Evolutionary conservation across 2,888 invertebrate genomes (phyloP).

Genomic region (Helleia helle): DNA sequence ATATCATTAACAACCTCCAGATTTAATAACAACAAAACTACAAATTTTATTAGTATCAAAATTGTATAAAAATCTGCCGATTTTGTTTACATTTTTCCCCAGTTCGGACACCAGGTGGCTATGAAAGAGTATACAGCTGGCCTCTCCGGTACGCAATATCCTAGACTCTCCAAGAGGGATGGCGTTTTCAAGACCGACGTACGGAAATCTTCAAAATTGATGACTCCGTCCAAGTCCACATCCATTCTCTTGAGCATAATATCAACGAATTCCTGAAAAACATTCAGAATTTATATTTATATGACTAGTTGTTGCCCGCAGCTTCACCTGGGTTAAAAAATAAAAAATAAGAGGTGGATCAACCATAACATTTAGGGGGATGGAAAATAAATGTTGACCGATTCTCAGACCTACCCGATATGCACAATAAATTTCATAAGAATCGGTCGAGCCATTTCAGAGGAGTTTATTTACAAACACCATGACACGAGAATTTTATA

Average conservation of each 20-base stretch:
- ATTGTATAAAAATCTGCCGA: neutral
- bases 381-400: no score
- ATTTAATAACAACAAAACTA: neutral
- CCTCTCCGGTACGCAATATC: constrained; percentile 80
- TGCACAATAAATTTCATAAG: no score
- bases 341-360: no score
- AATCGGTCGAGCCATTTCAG: no score
- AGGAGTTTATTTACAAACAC: no score
- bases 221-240: constrained; percentile 80
- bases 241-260: constrained; percentile 83
- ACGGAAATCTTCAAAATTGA: constrained; percentile 79
- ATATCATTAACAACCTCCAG: neutral
- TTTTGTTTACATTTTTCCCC: constrained; percentile 47
- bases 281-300: no score
- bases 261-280: constrained; percentile 79
- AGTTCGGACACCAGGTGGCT: constrained; percentile 57
- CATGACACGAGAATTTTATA: no score
- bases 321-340: no score
- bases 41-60: neutral
- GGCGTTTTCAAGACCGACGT: constrained; percentile 76
- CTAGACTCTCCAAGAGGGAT: constrained; percentile 80
- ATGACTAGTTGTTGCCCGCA: no score
- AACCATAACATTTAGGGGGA: no score
- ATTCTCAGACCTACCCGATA: no score
- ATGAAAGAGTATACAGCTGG: constrained; percentile 58